Evolutionary conservation across 2,888 invertebrate genomes (phyloP), one percentile per base, ranked within the genome.

Genomic region (Brachylomia viminalis): DNA sequence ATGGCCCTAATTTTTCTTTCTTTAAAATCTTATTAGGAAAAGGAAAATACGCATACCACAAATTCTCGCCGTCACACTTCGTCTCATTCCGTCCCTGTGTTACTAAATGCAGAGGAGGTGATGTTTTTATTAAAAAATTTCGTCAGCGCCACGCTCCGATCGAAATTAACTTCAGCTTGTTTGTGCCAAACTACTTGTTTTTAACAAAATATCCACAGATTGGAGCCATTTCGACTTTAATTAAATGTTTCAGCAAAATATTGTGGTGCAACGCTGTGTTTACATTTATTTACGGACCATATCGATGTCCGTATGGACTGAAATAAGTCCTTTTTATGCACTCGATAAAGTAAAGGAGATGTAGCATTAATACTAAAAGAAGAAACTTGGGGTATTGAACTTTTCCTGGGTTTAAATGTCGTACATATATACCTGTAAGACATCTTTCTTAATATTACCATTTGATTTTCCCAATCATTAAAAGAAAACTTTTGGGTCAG

Each of bases 81-180:
- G 11, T 33, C 81, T 73, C 70, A 80, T 65, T 89, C 45, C 90
- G 75, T 70, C 89, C 83, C 91, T 88, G 89, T 75, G 62, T 74
- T 59, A 62, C 82, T 84, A 87, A 90, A 90, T 88, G 86, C 86
- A 80, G 77, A 91, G 89, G 95, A 95, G 94, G 95, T 94, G 95
- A 95, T 93, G 94, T 92, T 94, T 94, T 93, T 93, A 94, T 94
- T 94, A 94, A 94, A 93, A 93, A 92, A 92, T 91, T 92, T 90
- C 92, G 88, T 89, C 86, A 89, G 90, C 89, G 88, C 89, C 84
- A 86, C 88, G 84, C 89, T 84, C 87, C 88, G 90, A 91, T 91
- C 89, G 87, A 90, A 94, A 93, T 93, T 93, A 93, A 94, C 93
- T 93, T 92, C 85, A 86, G 89, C 89, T 91, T 92, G 90, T 91